phyloP scores from a whole-genome alignment of 2,113 vertebrate species.

The Cisticola juncidis region DNA sequence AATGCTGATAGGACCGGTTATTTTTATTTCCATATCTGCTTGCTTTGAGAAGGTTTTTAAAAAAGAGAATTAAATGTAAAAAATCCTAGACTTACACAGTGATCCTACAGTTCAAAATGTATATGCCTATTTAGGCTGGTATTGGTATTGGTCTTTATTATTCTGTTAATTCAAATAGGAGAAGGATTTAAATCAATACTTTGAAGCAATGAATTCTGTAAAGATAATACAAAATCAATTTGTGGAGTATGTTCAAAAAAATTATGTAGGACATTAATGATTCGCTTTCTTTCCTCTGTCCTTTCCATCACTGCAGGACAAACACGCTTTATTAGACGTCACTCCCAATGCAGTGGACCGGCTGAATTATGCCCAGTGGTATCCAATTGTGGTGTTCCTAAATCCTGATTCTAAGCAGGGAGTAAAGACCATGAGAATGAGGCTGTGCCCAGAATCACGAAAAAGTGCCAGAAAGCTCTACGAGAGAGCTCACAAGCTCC shows the following conservation, averaged over 20 bases:
- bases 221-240: not conserved
- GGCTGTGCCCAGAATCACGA: slow-evolving; percentile 92
- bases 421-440: slow-evolving; percentile 96
- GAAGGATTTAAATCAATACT: not conserved
- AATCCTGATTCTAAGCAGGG: slow-evolving; percentile 98
- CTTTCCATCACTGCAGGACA: slow-evolving; percentile 80
- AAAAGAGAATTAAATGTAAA: not conserved
- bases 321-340: slow-evolving; percentile 96
- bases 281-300: not conserved
- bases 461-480: slow-evolving; percentile 97
- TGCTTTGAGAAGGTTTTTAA: not conserved
- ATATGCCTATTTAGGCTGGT: not conserved
- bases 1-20: not conserved
- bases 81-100: not conserved
- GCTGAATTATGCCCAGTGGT: slow-evolving; percentile 99
- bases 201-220: not conserved
- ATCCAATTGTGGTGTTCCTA: slow-evolving; percentile 96
- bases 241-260: not conserved
- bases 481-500: slow-evolving; percentile 95
- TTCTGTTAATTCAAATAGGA: not conserved
- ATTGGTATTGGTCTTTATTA: not conserved
- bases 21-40: not conserved
- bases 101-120: not conserved
- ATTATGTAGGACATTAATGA: not conserved
- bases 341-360: slow-evolving; percentile 98